A percentile compares a stretch with the other conserved stretches of the same genome.
phyloP scores from a whole-genome alignment of 1,140 invertebrate species.

The Drosophila virilis region DNA sequence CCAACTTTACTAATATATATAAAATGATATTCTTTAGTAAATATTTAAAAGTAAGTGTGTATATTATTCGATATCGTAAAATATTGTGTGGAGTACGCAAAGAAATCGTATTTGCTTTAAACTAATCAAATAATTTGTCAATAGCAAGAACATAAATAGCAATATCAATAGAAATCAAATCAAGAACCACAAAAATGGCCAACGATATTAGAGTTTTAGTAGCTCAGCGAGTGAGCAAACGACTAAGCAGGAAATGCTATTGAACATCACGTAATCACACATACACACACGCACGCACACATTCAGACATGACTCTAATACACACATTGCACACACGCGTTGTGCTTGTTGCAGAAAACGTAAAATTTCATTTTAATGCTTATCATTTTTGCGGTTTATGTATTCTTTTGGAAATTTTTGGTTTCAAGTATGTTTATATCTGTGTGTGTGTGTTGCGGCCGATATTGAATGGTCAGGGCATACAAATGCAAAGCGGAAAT shows the following conservation, averaged over 20 bases:
- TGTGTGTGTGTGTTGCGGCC: constrained; percentile 5
- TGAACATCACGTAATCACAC: constrained; percentile 76
- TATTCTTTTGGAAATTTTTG: constrained; percentile 36
- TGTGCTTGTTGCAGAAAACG: constrained; percentile 43
- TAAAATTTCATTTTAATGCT: constrained; percentile 80
- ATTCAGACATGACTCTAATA: constrained; percentile 15
- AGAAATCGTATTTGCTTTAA: constrained; percentile 21
- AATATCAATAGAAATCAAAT: constrained; percentile 76
- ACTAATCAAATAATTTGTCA: constrained; percentile 63
- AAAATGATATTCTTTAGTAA: no score
- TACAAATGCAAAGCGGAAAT: constrained; percentile 81
- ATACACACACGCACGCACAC: constrained; percentile 33
- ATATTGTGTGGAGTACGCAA: not conserved
- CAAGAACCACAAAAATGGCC: constrained; percentile 60
- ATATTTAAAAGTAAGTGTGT: no score
- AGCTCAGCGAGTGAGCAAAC: constrained; percentile 38
- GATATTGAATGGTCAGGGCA: constrained; percentile 60
- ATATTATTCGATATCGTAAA: not conserved
- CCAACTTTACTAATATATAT: no score
- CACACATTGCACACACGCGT: constrained; percentile 35
- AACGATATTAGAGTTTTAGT: constrained; percentile 44
- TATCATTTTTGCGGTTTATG: constrained; percentile 70
- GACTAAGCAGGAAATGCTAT: constrained; percentile 76
- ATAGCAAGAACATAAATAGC: constrained; percentile 40
- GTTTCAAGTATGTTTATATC: constrained; percentile 13